Percentiles rank a stretch among this genome's conserved stretches.
phyloP scores from a whole-genome alignment of 2,113 vertebrate species.

The Oncorhynchus gorbuscha region DNA sequence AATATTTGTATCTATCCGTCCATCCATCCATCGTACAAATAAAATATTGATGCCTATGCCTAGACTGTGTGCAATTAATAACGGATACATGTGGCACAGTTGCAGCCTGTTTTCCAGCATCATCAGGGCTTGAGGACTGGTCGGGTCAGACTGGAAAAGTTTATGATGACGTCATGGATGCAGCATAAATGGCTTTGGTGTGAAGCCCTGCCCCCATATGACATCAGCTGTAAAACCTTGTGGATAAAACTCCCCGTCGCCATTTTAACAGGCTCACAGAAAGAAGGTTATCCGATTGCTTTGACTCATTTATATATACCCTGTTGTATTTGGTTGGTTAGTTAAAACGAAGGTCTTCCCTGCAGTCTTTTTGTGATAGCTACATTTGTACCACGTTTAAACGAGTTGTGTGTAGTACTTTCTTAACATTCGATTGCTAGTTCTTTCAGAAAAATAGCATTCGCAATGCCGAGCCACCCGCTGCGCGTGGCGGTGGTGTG shows the following conservation, averaged over 20 bases:
- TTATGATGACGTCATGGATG: not conserved
- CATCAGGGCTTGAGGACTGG: too few species aligned
- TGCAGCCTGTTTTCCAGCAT: too few species aligned
- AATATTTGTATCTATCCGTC: too few species aligned
- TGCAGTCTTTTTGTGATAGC: not conserved
- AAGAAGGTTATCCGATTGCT: not conserved
- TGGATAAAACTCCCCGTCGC: constrained; percentile 36
- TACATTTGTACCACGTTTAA: not conserved
- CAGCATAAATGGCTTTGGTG: not conserved
- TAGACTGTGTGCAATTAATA: too few species aligned
- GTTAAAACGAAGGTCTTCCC: not conserved
- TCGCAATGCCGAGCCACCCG: constrained; percentile 83
- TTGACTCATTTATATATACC: not conserved
- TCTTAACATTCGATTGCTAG: constrained; percentile 22
- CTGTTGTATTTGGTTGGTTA: constrained; percentile 5
- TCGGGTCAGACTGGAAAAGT: not conserved
- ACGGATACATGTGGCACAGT: too few species aligned
- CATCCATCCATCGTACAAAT: too few species aligned
- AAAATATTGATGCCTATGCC: too few species aligned
- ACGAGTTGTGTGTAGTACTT: constrained; percentile 1
- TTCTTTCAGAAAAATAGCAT: constrained; percentile 51
- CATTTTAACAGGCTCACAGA: constrained; percentile 64
- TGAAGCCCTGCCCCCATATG: constrained; percentile 35
- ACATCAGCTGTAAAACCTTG: constrained; percentile 43
- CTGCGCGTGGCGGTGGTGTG: constrained; percentile 95